These are phyloP conservation scores for Atrina japonica DNA, from an alignment of 2,888 invertebrate species.

Conservation along the genomic window DNA sequence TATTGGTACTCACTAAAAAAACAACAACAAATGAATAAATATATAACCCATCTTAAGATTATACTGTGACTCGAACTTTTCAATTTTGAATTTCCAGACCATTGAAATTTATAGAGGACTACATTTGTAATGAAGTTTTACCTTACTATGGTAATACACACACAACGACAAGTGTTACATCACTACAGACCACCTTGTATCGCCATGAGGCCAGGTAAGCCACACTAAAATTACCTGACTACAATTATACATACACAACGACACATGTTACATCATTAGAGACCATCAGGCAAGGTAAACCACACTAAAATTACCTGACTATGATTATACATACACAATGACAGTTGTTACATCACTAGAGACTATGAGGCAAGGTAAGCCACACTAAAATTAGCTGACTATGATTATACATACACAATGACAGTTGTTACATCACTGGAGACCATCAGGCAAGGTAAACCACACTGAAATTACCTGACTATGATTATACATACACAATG, in stretches of 20 bases:
- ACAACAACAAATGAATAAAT: too few species aligned
- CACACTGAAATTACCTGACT: too few species aligned
- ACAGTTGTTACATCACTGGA: constrained; percentile 92
- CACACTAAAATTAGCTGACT: constrained; percentile 82
- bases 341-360: constrained; percentile 92
- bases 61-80: too few species aligned
- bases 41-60: too few species aligned
- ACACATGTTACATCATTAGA: constrained; percentile 92
- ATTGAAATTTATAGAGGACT: constrained; percentile 92
- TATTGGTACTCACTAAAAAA: too few species aligned
- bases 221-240: constrained; percentile 82
- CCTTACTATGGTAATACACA: constrained; percentile 89
- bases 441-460: constrained; percentile 84
- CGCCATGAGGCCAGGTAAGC: constrained; percentile 84
- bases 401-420: constrained; percentile 92
- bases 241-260: constrained; percentile 92
- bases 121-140: constrained; percentile 88
- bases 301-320: constrained; percentile 82
- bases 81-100: constrained; percentile 80
- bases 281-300: constrained; percentile 84
- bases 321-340: constrained; percentile 92
- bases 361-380: constrained; percentile 84
- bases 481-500: too few species aligned
- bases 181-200: constrained; percentile 92
- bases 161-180: constrained; percentile 91